Evolutionary conservation across 2,888 invertebrate species (phyloP).

Genomic region (Leptogaster cylindrica): DNA sequence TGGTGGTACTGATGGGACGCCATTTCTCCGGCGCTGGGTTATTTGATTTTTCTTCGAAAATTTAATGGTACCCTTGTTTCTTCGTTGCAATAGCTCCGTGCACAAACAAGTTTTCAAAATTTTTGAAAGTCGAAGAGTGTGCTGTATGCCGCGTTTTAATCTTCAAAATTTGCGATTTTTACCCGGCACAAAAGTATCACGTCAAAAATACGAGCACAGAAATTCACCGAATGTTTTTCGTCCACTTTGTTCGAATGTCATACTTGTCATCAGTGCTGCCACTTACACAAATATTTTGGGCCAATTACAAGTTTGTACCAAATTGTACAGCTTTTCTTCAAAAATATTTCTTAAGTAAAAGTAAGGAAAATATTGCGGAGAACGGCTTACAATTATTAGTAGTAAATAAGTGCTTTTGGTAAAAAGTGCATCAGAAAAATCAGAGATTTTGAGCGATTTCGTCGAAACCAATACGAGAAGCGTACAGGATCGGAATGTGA

Average conservation of each 20-base stretch:
- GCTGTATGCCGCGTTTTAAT: not conserved
- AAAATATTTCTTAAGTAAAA: too few relatives aligned
- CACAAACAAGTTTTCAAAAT: not conserved
- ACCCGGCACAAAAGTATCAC: slow-evolving; percentile 14
- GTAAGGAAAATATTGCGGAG: too few relatives aligned
- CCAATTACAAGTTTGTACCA: too few relatives aligned
- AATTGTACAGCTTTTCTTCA: too few relatives aligned
- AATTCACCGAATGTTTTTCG: slow-evolving; percentile 37
- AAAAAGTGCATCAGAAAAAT: too few relatives aligned
- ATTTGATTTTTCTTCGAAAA: not conserved
- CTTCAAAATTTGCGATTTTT: not conserved
- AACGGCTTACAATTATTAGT: too few relatives aligned
- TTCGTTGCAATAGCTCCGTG: not conserved
- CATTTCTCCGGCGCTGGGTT: slow-evolving; percentile 51
- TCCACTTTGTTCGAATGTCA: not conserved
- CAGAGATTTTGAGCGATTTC: too few relatives aligned
- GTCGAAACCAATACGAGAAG: too few relatives aligned
- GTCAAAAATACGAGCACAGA: slow-evolving; percentile 27
- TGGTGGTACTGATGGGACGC: slow-evolving; percentile 73
- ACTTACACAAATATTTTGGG: too few relatives aligned
- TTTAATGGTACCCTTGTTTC: not conserved
- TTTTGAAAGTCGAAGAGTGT: not conserved
- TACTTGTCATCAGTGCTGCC: too few relatives aligned
- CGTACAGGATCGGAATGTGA: too few relatives aligned
- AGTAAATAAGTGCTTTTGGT: too few relatives aligned